Evolutionary conservation across 2,113 vertebrate species (phyloP).

Genomic region (Stomatorhinus ivindoensis): DNA sequence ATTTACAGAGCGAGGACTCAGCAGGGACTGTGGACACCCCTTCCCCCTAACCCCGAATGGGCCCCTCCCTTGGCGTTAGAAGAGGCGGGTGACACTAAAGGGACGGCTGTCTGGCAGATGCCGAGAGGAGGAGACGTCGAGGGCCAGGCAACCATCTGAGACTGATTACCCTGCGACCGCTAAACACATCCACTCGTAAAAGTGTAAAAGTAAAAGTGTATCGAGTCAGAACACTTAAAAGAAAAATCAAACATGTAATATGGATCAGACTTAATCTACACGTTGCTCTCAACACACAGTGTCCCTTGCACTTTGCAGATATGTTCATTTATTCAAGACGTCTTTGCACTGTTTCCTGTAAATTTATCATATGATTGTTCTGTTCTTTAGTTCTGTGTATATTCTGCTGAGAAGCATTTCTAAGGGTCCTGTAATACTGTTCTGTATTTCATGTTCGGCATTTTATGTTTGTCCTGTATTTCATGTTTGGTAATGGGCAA

Average conservation of each 20-base stretch:
- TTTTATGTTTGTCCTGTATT: background rate
- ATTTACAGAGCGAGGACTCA: conserved; percentile 25
- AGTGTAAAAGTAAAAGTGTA: conserved; percentile 9
- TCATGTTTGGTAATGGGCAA: background rate
- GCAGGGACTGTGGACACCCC: background rate
- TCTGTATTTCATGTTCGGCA: background rate
- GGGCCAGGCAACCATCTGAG: background rate
- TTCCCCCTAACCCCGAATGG: background rate
- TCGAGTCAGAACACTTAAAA: background rate
- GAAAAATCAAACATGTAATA: background rate
- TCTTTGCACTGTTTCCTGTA: background rate
- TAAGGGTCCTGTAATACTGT: background rate
- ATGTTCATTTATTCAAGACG: background rate
- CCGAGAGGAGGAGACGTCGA: background rate
- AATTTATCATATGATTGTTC: background rate
- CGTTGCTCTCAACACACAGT: background rate
- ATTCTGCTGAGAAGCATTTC: background rate
- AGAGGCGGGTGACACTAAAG: background rate
- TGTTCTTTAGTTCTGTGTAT: background rate
- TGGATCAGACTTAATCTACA: background rate
- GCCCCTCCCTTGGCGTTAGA: background rate
- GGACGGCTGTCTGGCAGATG: background rate
- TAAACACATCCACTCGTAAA: background rate
- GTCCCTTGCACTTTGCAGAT: background rate
- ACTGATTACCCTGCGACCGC: background rate